phyloP scores from a whole-genome alignment of 2,113 vertebrate species.

The Apeltes quadracus region DNA sequence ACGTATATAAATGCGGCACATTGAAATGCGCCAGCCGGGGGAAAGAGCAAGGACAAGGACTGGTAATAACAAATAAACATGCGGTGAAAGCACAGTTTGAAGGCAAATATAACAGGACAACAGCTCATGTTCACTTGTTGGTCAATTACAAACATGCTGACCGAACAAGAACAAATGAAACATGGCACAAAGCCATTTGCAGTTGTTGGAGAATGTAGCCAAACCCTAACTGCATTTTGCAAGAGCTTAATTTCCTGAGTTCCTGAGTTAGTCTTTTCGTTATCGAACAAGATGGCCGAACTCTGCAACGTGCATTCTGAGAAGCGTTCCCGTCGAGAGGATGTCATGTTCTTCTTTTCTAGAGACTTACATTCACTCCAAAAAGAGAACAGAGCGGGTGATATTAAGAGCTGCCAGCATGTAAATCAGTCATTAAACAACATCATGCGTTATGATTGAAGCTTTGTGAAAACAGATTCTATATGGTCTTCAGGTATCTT shows the following conservation, averaged over 20 bases:
- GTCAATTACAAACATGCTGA: conserved; percentile 50
- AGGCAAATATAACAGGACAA: conserved; percentile 30
- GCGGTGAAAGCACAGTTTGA: conserved; percentile 21
- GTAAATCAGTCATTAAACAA: conserved; percentile 11
- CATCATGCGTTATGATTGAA: background rate
- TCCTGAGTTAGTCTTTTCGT: no score
- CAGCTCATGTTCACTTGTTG: conserved; percentile 43
- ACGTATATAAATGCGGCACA: conserved; percentile 7
- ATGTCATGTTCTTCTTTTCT: no score
- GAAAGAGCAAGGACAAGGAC: conserved; percentile 38
- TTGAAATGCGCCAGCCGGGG: conserved; percentile 2
- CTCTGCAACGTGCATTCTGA: conserved; percentile 5
- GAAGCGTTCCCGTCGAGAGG: conserved; percentile 1
- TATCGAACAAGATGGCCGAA: background rate
- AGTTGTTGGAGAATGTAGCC: background rate
- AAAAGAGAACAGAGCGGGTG: background rate
- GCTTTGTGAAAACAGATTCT: background rate
- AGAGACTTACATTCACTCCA: no score
- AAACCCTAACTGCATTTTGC: background rate
- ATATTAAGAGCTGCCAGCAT: background rate
- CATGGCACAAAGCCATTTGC: conserved; percentile 14
- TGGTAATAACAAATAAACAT: conserved; percentile 20
- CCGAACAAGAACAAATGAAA: conserved; percentile 49
- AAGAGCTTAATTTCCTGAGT: background rate
- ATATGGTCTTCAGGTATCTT: background rate